A percentile compares a stretch with the other conserved stretches of the same genome.
phyloP scores from a whole-genome alignment of 2,888 invertebrate genomes.

The Homarus gammarus region DNA sequence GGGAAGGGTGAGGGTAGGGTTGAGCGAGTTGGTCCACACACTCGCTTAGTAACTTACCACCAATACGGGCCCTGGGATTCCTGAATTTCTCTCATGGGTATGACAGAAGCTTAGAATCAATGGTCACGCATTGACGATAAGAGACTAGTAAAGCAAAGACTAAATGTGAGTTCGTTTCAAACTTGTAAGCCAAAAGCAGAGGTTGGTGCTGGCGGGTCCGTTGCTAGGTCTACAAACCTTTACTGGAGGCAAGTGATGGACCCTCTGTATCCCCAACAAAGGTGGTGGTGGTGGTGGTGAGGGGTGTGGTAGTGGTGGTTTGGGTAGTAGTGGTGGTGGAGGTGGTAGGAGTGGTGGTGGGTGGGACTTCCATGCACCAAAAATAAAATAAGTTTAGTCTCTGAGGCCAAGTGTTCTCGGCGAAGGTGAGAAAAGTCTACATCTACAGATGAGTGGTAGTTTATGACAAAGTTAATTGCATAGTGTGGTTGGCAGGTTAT shows the following conservation, averaged over 20 bases:
- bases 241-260: constrained; percentile 23
- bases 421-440: constrained; percentile 9
- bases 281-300: constrained; percentile 50
- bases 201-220: constrained; percentile 1
- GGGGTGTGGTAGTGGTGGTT: constrained; percentile 36
- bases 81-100: neutral
- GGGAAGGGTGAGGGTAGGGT: neutral
- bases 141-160: neutral
- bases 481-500: neutral
- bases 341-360: constrained; percentile 46
- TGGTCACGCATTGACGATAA: neutral
- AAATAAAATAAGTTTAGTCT: constrained; percentile 41
- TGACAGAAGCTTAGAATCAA: neutral
- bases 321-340: constrained; percentile 39
- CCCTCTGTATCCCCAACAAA: constrained; percentile 43
- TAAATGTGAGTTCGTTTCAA: neutral
- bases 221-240: constrained; percentile 47
- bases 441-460: neutral
- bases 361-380: constrained; percentile 62
- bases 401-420: neutral
- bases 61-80: neutral
- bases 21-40: neutral
- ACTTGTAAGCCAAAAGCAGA: constrained; percentile 11
- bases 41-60: neutral
- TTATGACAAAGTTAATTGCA: constrained; percentile 10